A percentile compares a stretch with the other conserved stretches of the same genome.
phyloP scores from a whole-genome alignment of 2,113 vertebrate species.

The Onychostruthus taczanowskii region DNA sequence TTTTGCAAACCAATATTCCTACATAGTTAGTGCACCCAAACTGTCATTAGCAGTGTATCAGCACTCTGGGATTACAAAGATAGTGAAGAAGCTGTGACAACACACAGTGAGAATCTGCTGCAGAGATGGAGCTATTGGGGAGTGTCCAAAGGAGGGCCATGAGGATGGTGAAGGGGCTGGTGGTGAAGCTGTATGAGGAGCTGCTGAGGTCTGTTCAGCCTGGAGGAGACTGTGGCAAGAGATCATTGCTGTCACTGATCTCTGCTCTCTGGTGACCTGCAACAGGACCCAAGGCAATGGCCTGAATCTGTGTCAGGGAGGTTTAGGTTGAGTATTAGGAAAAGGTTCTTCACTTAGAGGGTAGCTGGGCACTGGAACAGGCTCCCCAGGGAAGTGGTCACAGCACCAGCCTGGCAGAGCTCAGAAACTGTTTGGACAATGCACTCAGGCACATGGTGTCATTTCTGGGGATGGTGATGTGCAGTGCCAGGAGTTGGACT shows the following conservation, averaged over 20 bases:
- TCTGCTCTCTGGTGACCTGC: neutral
- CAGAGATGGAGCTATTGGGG: neutral
- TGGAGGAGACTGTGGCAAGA: neutral
- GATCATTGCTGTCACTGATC: neutral
- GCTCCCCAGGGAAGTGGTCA: neutral
- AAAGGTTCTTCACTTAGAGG: neutral
- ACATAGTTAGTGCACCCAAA: neutral
- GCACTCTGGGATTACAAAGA: neutral
- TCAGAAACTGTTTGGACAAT: neutral
- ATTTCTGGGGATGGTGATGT: neutral
- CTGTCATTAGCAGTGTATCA: neutral
- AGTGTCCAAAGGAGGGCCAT: neutral
- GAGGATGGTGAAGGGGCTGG: too few relatives aligned
- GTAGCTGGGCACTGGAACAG: neutral
- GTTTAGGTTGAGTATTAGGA: neutral
- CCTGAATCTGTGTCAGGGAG: accelerated
- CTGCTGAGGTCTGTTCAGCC: neutral
- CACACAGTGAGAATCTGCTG: neutral
- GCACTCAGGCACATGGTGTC: neutral
- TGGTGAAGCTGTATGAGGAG: accelerated
- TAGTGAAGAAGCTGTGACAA: neutral
- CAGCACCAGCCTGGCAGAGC: neutral
- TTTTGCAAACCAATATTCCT: neutral
- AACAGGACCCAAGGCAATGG: neutral
- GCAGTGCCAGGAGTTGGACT: neutral